Base-by-base conservation (phyloP, 2,113 vertebrate genomes). In the Cichladusa arquata region DNA sequence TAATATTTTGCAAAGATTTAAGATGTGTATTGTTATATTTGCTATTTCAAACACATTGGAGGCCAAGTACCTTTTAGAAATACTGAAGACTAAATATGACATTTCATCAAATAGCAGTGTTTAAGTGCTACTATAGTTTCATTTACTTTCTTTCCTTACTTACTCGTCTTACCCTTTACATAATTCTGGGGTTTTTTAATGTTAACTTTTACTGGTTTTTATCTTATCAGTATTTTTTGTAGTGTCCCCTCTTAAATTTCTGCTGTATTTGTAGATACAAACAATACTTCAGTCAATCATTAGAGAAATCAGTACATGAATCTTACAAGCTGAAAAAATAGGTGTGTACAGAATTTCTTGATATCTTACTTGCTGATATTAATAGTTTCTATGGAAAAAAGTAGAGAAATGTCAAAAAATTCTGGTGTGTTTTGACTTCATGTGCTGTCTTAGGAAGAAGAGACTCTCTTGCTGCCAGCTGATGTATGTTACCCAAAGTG, bases 361-460 rank as follows among this genome's bases (percentile, higher is more conserved):
- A 2, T 67, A 31, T 42, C 26, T 56, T 66, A 8, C 29, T 58
- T 62, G 31, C 34, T 5, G 0, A 40, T 88, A 54, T 11, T 70
- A 40, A 73, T 57, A 31, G 14, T 9, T 58, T 19, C 51, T 61
- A 1, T 38, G 31, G 42, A 45, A 73, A 53, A 29, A 29, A 56
- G 11, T 20, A 51, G 26, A 44, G 29, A 67, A 60, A 12, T 4
- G 33, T 77, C 12, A 57, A 33, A 47, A 91, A 66, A 16, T 25
- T 24, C 34, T 78, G 8, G 2, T 40, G 19, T 42, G 11, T 65
- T 86, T 90, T 72, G 9, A 65, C 10, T 70, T 20, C 3, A 5
- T 2, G 0, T 42, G 7, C 8, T 88, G 0, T n/a, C 8, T 34
- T 25, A 23, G 12, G 38, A 54, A 76, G 34, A 22, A 36, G 54